Percentiles rank a stretch among this genome's conserved stretches.
phyloP scores from a whole-genome alignment of 2,113 vertebrate species.

The Stegostoma tigrinum region DNA sequence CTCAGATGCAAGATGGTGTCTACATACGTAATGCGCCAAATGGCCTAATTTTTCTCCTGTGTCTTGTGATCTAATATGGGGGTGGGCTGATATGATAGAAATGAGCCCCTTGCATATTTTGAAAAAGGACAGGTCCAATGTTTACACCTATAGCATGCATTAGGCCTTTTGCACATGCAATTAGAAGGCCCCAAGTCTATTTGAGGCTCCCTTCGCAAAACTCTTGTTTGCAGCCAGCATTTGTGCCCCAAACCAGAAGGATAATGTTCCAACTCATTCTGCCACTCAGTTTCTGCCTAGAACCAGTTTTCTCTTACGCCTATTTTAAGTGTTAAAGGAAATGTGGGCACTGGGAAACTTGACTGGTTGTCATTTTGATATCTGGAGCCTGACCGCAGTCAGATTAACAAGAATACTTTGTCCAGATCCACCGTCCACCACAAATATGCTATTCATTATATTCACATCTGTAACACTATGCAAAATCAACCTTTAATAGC shows the following conservation, averaged over 20 bases:
- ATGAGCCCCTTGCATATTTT: background rate
- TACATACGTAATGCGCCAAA: too few relatives aligned
- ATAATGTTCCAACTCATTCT: background rate
- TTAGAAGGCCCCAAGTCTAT: too few relatives aligned
- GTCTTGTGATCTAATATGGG: background rate
- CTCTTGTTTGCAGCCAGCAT: background rate
- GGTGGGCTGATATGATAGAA: background rate
- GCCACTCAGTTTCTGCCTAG: background rate
- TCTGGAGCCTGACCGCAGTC: background rate
- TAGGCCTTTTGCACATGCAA: background rate
- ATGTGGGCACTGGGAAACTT: background rate
- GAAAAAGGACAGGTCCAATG: background rate
- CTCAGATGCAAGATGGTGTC: background rate
- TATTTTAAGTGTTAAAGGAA: background rate
- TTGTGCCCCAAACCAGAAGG: background rate
- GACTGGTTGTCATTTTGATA: background rate
- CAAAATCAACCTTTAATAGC: background rate
- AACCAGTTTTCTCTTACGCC: background rate
- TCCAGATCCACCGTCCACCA: background rate
- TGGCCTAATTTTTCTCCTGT: too few relatives aligned
- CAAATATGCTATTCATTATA: background rate
- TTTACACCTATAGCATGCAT: background rate
- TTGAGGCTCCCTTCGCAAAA: background rate
- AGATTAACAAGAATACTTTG: background rate
- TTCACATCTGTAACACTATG: background rate